Evolutionary conservation across 2,113 vertebrate species (phyloP), one percentile per base, ranked within the genome.

Genomic region (Parus major): DNA sequence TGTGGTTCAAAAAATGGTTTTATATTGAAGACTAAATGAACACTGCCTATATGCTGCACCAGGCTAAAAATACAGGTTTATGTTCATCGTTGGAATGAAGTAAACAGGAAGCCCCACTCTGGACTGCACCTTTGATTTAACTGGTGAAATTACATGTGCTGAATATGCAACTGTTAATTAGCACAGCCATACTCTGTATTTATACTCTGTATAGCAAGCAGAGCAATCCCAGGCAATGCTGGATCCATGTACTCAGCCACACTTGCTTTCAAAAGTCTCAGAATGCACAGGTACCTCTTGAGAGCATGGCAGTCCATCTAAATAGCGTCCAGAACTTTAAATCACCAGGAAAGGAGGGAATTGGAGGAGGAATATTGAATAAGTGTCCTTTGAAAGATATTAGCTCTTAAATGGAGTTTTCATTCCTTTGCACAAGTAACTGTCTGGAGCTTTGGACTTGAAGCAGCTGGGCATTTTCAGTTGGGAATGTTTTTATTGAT

Each of bases 381-480:
- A 95, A 97, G 96, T 97, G 95, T 88, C 96, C 97, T 97, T 97
- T 75, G 60, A 50, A 92, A 91, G 23, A 81, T 70, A 81, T 64
- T 11, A 70, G 73, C 81, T 86, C 90, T 92, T 44, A 36, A 65
- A 46, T 57, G 69, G 68, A 44, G 79, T 93, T 92, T 44, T 90
- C 82, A 63, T 92, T 93, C 92, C 70, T 97, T 94, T 97, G 97
- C 97, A 98, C 97, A 91, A 60, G 71, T 19, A 63, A 31, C 73
- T 16, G 28, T 28, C n/a, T 46, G 88, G 82, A 93, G 85, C 46
- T 11, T 79, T 86, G 88, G 82, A 91, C 91, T 95, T 71, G 80
- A 33, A 91, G 84, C 83, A 95, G 93, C 89, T 84, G 85, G 77
- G 64, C 29, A 15, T 44, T 93, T 81, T 85, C 92, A 66, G 52